Percentiles rank a stretch among this genome's conserved stretches.
Conservation (phyloP, 30 jellyfish, hydroid and myxozoan genomes). For the Turritopsis rubra region DNA sequence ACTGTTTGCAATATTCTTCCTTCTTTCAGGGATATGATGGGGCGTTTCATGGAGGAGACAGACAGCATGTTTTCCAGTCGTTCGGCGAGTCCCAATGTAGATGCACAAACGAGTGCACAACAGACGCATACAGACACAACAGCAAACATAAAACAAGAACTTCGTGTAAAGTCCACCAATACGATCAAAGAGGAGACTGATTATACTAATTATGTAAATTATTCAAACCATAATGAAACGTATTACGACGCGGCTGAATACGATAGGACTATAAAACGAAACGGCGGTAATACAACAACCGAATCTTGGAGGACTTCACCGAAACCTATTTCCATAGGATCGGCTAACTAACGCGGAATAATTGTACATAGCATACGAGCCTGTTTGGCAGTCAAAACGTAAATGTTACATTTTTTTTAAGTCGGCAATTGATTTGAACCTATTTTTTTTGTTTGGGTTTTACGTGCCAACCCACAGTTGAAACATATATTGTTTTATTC, state of each 20-base stretch:
- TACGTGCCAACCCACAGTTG: not conserved
- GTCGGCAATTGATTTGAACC: not conserved
- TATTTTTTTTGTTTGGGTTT: not conserved
- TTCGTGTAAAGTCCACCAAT: not conserved
- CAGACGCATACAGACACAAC: not conserved
- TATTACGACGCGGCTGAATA: not conserved
- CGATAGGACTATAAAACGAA: slow-evolving; percentile 1
- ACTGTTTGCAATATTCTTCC: no score
- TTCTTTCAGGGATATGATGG: slow-evolving; percentile 92
- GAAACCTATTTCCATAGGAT: slow-evolving; percentile 10
- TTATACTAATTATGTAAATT: not conserved
- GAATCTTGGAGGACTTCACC: slow-evolving; percentile 21
- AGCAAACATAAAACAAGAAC: not conserved
- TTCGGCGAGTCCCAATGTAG: slow-evolving; percentile 67
- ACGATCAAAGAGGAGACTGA: not conserved
- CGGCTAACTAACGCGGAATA: not conserved
- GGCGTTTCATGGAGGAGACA: slow-evolving; percentile 87
- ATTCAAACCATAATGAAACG: not conserved
- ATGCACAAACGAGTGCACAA: not conserved
- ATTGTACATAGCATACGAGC: not conserved
- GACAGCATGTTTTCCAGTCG: slow-evolving; percentile 81
- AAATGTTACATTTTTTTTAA: not conserved
- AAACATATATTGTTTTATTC: not conserved
- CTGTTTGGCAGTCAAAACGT: not conserved
- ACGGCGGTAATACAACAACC: not conserved